Percentiles rank a stretch among this genome's conserved stretches.
These are phyloP conservation scores for Unio pictorum DNA, from an alignment of 2,888 invertebrate species.

Conservation along the genomic window DNA sequence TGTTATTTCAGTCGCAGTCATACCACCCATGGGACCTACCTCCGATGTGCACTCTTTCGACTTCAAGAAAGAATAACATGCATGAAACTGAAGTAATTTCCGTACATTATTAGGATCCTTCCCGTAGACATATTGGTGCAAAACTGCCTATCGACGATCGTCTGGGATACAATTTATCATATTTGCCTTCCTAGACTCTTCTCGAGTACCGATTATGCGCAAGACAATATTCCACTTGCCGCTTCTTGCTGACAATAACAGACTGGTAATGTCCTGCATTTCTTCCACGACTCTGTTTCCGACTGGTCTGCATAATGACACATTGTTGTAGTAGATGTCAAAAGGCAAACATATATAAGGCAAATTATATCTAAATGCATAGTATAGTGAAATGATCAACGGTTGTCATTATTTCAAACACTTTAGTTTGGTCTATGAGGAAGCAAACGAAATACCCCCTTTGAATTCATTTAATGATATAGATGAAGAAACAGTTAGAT, in stretches of 20 bases:
- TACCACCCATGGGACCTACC: slow-evolving; percentile 15
- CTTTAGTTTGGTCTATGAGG: no score
- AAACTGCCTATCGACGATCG: slow-evolving; percentile 33
- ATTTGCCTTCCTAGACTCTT: slow-evolving; percentile 15
- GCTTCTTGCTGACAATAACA: slow-evolving; percentile 24
- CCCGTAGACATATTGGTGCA: slow-evolving; percentile 39
- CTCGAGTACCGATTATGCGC: slow-evolving; percentile 23
- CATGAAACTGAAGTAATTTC: slow-evolving; percentile 15
- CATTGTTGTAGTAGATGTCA: no score
- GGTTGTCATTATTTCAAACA: no score
- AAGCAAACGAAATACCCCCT: no score
- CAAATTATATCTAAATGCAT: no score
- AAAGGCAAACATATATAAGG: no score
- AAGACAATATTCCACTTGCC: slow-evolving; percentile 27
- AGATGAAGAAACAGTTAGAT: no score
- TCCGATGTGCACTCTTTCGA: slow-evolving; percentile 31
- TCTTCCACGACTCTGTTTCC: slow-evolving; percentile 20
- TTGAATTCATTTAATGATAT: no score
- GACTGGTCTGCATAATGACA: no score
- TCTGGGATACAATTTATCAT: slow-evolving; percentile 36
- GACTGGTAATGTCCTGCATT: slow-evolving; percentile 7
- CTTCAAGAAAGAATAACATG: slow-evolving; percentile 23
- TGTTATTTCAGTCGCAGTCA: slow-evolving; percentile 18
- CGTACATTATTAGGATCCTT: slow-evolving; percentile 17
- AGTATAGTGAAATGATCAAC: no score